Evolutionary conservation across 2,888 invertebrate genomes (phyloP).

Genomic region (Lasiommata megera): DNA sequence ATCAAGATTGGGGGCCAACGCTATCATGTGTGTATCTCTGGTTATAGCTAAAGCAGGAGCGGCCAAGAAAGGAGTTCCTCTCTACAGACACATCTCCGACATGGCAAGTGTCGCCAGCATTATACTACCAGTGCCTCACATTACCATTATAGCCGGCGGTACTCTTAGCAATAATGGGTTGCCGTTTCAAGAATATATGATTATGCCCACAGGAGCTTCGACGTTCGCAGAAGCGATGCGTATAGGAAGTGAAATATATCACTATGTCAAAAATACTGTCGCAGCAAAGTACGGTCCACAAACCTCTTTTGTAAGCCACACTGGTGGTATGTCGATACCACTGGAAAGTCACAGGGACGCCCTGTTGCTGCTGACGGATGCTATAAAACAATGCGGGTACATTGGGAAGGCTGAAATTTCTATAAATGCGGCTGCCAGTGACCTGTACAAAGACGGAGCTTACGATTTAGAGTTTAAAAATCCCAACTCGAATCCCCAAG

Average conservation of each 20-base stretch:
- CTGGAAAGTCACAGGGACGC: slow-evolving; percentile 97
- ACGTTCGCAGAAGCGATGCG: slow-evolving; percentile 98
- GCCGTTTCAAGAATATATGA: slow-evolving; percentile 97
- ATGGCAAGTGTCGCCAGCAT: slow-evolving; percentile 94
- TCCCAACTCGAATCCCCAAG: slow-evolving; percentile 90
- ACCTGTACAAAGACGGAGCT: slow-evolving; percentile 91
- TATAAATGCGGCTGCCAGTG: slow-evolving; percentile 98
- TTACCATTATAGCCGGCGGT: slow-evolving; percentile 98
- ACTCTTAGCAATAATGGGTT: slow-evolving; percentile 97
- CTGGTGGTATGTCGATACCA: slow-evolving; percentile 98
- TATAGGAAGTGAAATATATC: slow-evolving; percentile 97
- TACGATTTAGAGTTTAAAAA: slow-evolving; percentile 99
- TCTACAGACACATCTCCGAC: slow-evolving; percentile 96
- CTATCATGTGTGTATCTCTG: slow-evolving; percentile 97
- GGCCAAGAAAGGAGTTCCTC: slow-evolving; percentile 92
- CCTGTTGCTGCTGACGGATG: slow-evolving; percentile 89
- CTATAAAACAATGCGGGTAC: slow-evolving; percentile 96
- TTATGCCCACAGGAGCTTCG: slow-evolving; percentile 94
- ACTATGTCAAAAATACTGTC: slow-evolving; percentile 94
- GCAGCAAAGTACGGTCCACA: slow-evolving; percentile 94
- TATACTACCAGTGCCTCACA: slow-evolving; percentile 97
- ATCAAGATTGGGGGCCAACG: slow-evolving; percentile 96
- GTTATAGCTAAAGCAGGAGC: slow-evolving; percentile 98
- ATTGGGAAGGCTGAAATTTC: slow-evolving; percentile 95
- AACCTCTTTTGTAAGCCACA: slow-evolving; percentile 96